Evolutionary conservation across 2,888 invertebrate genomes (phyloP).

Genomic region (Oscheius sp.): DNA sequence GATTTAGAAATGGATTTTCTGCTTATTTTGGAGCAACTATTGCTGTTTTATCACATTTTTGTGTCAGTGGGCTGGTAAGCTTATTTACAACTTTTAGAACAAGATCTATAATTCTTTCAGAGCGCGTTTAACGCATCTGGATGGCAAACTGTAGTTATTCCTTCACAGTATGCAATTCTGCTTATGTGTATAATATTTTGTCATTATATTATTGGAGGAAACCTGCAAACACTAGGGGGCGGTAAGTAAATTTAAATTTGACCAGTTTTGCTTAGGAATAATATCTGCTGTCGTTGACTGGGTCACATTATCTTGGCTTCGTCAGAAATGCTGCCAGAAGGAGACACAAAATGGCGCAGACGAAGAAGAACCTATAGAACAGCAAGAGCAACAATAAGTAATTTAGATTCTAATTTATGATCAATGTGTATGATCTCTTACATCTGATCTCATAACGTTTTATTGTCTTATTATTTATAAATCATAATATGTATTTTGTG

Average conservation of each 20-base stretch:
- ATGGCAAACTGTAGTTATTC: constrained; percentile 35
- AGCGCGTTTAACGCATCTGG: constrained; percentile 37
- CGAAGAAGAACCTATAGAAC: background rate
- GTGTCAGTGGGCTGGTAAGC: constrained; percentile 40
- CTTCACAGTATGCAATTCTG: constrained; percentile 44
- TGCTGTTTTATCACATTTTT: constrained; percentile 43
- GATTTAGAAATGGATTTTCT: constrained; percentile 13
- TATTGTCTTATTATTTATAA: background rate
- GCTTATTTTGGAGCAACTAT: constrained; percentile 40
- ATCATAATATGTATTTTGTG: background rate
- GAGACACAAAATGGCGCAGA: background rate
- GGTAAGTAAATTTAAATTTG: constrained; percentile 6
- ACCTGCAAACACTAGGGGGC: constrained; percentile 29
- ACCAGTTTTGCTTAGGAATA: background rate
- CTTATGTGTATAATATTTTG: constrained; percentile 46
- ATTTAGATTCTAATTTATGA: background rate
- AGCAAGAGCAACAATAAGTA: background rate
- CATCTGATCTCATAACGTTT: background rate
- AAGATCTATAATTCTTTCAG: constrained; percentile 26
- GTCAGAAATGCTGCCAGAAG: background rate
- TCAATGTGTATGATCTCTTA: background rate
- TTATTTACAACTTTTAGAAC: background rate
- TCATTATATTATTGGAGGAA: constrained; percentile 49
- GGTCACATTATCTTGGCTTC: constrained; percentile 20
- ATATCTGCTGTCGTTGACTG: constrained; percentile 7